Conservation (phyloP, 1,140 invertebrate genomes). For the Rhizoglyphus robini region DNA sequence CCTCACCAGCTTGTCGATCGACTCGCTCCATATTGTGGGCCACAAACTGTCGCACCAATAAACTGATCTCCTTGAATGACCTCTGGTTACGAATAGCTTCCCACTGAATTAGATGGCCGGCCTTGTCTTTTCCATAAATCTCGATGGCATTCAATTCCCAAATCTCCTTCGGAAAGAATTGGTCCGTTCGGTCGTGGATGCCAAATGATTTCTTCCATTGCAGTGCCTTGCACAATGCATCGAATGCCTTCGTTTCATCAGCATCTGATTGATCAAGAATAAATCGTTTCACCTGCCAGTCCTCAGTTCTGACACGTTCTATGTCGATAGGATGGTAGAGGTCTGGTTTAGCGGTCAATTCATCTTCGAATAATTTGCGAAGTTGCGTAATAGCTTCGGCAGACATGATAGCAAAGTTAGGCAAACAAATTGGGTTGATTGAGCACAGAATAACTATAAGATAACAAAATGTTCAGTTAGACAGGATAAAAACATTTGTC, state of each 20-base stretch:
- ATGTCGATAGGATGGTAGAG: conserved; percentile 12
- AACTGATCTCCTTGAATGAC: not conserved
- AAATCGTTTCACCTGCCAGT: conserved; percentile 14
- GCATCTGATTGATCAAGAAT: not conserved
- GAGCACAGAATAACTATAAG: not conserved
- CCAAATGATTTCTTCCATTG: conserved; percentile 21
- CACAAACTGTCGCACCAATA: not conserved
- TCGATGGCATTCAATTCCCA: conserved; percentile 8
- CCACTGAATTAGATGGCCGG: not conserved
- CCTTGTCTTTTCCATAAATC: not conserved
- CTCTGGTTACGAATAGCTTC: not conserved
- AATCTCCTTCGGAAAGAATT: conserved; percentile 15
- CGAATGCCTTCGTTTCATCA: conserved; percentile 2
- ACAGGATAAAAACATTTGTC: no score
- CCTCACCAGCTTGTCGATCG: not conserved
- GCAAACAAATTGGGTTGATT: not conserved
- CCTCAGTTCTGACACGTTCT: conserved; percentile 6
- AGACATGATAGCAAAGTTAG: not conserved
- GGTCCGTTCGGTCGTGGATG: conserved; percentile 9
- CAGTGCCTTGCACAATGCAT: not conserved
- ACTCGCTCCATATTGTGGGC: conserved; percentile 2
- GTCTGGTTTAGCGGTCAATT: not conserved
- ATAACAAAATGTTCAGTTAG: not conserved
- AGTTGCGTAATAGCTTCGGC: not conserved
- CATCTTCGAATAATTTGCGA: not conserved